A percentile compares a stretch with the other conserved stretches of the same genome.
phyloP scores from a whole-genome alignment of 2,888 invertebrate species.

The Laothoe populi region DNA sequence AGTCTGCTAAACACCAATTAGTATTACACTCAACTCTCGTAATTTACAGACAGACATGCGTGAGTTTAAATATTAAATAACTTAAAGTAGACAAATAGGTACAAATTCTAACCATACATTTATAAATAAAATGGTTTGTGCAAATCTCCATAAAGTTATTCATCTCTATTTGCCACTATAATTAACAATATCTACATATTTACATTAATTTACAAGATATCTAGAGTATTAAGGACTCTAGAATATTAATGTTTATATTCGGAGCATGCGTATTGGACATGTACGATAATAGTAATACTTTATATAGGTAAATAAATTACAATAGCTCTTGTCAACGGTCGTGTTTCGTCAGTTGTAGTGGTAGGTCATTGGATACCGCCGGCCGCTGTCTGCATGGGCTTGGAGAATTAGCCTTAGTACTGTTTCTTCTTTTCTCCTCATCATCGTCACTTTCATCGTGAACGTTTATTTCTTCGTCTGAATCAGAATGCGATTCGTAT shows the following conservation, averaged over 20 bases:
- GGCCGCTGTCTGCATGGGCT: slow-evolving; percentile 69
- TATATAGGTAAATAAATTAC: slow-evolving; percentile 57
- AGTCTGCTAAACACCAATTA: slow-evolving; percentile 17
- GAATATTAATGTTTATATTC: slow-evolving; percentile 69
- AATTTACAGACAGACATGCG: slow-evolving; percentile 6
- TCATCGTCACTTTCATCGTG: slow-evolving; percentile 91
- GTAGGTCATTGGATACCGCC: slow-evolving; percentile 78
- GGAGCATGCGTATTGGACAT: slow-evolving; percentile 68
- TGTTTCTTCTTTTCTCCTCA: slow-evolving; percentile 70
- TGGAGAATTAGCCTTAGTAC: slow-evolving; percentile 78
- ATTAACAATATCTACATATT: slow-evolving; percentile 73
- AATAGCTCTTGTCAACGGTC: slow-evolving; percentile 79
- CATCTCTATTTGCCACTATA: slow-evolving; percentile 56
- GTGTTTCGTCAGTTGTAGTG: slow-evolving; percentile 89
- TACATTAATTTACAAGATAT: slow-evolving; percentile 75
- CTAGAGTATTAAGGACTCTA: slow-evolving; percentile 67
- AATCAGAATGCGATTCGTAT: slow-evolving; percentile 84
- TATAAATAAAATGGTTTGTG: slow-evolving; percentile 53
- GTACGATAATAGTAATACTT: slow-evolving; percentile 67
- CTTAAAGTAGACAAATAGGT: slow-evolving; percentile 18
- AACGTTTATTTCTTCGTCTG: slow-evolving; percentile 94
- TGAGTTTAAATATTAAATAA: slow-evolving; percentile 21
- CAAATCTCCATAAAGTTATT: slow-evolving; percentile 62
- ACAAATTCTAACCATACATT: slow-evolving; percentile 31
- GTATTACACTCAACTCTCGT: slow-evolving; percentile 1